phyloP scores from a whole-genome alignment of 2,888 invertebrate species.

The Cephus pulcher region DNA sequence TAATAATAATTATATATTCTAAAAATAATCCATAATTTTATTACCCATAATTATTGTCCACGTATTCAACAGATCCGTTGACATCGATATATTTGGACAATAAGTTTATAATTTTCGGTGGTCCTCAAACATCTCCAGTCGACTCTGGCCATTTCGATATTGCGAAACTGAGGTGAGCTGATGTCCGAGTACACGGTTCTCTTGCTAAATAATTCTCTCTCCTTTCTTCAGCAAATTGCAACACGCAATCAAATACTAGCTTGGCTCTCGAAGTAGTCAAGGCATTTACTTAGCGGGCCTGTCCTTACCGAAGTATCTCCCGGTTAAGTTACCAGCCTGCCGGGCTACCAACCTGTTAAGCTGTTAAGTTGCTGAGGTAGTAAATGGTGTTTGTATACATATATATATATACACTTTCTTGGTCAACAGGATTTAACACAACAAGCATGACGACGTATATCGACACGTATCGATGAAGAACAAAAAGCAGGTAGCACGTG shows the following conservation, averaged over 20 bases:
- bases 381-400: neutral
- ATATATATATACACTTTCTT: neutral
- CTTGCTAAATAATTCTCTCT: slow-evolving; percentile 10
- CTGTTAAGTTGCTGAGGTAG: neutral
- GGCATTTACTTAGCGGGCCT: slow-evolving; percentile 30
- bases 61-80: neutral
- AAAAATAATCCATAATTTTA: too few relatives aligned
- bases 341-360: neutral
- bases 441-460: neutral
- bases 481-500: neutral
- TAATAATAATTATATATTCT: too few relatives aligned
- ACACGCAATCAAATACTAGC: slow-evolving; percentile 29
- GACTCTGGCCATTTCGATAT: neutral
- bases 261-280: slow-evolving; percentile 15
- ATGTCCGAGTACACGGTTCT: neutral
- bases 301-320: slow-evolving; percentile 25
- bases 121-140: neutral
- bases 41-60: neutral
- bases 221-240: slow-evolving; percentile 24
- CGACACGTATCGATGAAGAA: neutral
- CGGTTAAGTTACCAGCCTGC: neutral
- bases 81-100: neutral
- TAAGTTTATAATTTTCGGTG: neutral
- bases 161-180: slow-evolving; percentile 12
- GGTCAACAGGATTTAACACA: neutral